These are phyloP conservation scores for Nicator chloris DNA, from an alignment of 2,113 vertebrate species.

Conservation along the genomic window DNA sequence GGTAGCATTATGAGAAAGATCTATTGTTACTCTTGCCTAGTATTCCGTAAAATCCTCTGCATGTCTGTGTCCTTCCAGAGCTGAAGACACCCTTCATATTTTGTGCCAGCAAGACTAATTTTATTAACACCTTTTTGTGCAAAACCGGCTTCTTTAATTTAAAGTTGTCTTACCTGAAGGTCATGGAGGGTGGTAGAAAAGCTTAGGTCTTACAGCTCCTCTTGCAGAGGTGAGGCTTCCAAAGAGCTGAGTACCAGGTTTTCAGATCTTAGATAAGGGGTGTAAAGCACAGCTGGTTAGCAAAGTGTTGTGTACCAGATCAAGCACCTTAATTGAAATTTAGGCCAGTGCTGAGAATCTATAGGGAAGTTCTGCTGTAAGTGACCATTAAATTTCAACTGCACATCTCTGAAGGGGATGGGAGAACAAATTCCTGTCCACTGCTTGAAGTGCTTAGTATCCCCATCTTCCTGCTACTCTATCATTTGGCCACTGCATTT, in stretches of 20 bases:
- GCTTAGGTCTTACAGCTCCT: not conserved
- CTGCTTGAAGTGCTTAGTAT: not conserved
- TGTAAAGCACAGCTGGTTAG: not conserved
- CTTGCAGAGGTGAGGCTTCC: not conserved
- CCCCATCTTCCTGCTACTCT: not conserved
- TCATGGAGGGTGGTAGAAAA: accelerated
- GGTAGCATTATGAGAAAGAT: not conserved
- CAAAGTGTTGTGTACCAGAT: not conserved
- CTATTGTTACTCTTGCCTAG: not conserved
- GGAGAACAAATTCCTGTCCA: not conserved
- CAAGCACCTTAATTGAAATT: not conserved
- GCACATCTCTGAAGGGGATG: not conserved
- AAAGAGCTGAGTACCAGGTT: not conserved
- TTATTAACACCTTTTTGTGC: not conserved
- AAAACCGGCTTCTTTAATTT: not conserved
- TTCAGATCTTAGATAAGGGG: not conserved
- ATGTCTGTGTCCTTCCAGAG: not conserved
- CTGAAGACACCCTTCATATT: not conserved
- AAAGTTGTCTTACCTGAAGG: not conserved
- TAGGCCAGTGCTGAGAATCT: not conserved
- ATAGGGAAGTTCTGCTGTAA: not conserved
- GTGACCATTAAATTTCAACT: not conserved
- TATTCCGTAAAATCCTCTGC: not conserved
- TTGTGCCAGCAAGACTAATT: not conserved
- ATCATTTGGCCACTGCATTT: not conserved